Base-by-base conservation (phyloP, 1,140 invertebrate species). In the Spodoptera frugiperda region DNA sequence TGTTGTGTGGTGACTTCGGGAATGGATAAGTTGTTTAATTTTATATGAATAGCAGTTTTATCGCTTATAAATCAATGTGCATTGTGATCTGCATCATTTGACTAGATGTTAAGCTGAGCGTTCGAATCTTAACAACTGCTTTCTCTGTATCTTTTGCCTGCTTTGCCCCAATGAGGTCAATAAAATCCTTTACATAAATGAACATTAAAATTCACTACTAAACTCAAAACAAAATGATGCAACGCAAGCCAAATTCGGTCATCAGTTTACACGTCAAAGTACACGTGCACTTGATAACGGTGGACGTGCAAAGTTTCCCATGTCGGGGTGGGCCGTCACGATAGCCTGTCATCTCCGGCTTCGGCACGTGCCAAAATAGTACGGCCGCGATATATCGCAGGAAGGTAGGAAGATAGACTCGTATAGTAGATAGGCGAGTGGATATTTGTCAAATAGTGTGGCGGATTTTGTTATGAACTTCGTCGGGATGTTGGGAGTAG, bases 281-380 rank as follows among this genome's bases (percentile, higher is more conserved):
- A 57, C 54, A 57, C 21, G 54, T 57, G 54, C 12, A 39, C 9
- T 30, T 54, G 54, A 57, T 57, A 57, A 30, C 54, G 15, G 54
- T 57, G 54, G 25, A 48, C 39, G 44, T 48, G 44, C 63, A 67
- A 67, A 67, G 44, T 67, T 67, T 67, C 19, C 63, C 19, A 19
- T n/a, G 0, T 67, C 12, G 10, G 17, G 17, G 11, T 39, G 39
- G 48, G n/a, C 30, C 44, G 19, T 49, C 39, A 67, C 39, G 63
- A 67, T 21, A 67, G 63, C 63, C 44, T 49, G 63, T 67, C 63
- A 67, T 67, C 63, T 67, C 63, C 63, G 63, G 63, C 17, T n/a
- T 25, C 9, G 57, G 57, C 57, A 39, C 57, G 33, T 61, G 57
- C 21, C 54, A 61, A 61, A 33, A 19, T 12, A 48, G 19, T 15